Evolutionary conservation across 2,113 vertebrate species (phyloP), one percentile per base, ranked within the genome.

Genomic region (Lipophrys pholis): DNA sequence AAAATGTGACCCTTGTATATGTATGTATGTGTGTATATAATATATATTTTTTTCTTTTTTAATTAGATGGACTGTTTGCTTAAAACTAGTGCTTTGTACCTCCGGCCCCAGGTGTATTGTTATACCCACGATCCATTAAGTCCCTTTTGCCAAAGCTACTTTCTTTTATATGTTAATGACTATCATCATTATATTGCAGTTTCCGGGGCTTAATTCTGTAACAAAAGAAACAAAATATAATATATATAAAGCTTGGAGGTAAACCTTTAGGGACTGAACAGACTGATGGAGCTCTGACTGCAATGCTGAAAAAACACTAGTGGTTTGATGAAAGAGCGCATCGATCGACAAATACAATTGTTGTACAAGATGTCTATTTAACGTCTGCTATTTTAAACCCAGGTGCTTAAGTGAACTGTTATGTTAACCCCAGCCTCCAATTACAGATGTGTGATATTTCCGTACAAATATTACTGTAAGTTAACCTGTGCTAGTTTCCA

Each of bases 401-500:
- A 8, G 16, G 51, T 60, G 51, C 55, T 42, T 78, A n/a, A 5
- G 0, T 76, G 61, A 85, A 69, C 50, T 63, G 63, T 68, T 75
- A 11, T 1, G 68, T 53, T 72, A 74, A 76, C 81, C 86, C 35
- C 12, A 59, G 56, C 80, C 52, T 71, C 63, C 69, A 72, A 77
- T 85, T 89, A 76, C 76, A 81, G 42, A 74, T 78, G 1, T 60
- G 8, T 40, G 43, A 15, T 67, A 51, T 66, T 55, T 65, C 36
- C 41, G 57, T 51, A 70, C 38, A 76, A 56, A 58, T 57, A 35
- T 77, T 72, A 79, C 75, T 75, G 79, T 77, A 86, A 85, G 70
- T 67, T 43, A 90, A 88, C 79, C 81, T 82, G 67, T 62, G 68
- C 78, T 78, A 71, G 76, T 84, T 86, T 87, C 86, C 75, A 82